phyloP scores from a whole-genome alignment of 2,113 vertebrate species.

The Pachycephala philippinensis region DNA sequence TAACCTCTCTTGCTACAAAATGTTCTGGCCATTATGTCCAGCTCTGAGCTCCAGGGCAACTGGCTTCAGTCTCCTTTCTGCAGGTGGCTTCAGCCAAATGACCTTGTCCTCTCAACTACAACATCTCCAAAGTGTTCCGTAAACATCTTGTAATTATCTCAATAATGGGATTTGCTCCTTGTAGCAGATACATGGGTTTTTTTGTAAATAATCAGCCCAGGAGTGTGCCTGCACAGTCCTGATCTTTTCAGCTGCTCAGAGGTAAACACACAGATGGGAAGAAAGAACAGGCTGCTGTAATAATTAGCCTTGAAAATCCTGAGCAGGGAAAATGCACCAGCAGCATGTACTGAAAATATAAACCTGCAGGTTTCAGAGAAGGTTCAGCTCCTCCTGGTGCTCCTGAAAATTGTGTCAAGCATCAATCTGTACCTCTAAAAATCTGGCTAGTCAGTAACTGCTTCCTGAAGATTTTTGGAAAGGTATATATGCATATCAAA shows the following conservation, averaged over 20 bases:
- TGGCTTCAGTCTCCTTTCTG: neutral
- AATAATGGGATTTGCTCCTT: constrained; percentile 5
- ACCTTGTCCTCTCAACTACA: neutral
- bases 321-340: neutral
- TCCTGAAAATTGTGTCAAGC: neutral
- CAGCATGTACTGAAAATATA: neutral
- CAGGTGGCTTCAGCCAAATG: neutral
- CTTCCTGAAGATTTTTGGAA: neutral
- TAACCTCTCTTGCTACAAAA: neutral
- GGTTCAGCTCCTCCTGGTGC: neutral
- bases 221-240: neutral
- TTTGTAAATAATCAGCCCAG: neutral
- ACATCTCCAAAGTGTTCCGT: neutral
- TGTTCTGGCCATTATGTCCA: neutral
- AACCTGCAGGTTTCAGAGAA: neutral
- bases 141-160: constrained; percentile 42
- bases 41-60: neutral
- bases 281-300: neutral
- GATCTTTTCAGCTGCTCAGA: constrained; percentile 42
- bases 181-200: neutral
- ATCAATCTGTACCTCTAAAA: neutral
- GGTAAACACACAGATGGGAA: constrained; percentile 43
- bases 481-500: neutral
- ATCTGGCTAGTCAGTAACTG: neutral
- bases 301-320: constrained; percentile 18